Conservation (phyloP, 2,113 vertebrate genomes). For the Cricetomys ansorgei region DNA sequence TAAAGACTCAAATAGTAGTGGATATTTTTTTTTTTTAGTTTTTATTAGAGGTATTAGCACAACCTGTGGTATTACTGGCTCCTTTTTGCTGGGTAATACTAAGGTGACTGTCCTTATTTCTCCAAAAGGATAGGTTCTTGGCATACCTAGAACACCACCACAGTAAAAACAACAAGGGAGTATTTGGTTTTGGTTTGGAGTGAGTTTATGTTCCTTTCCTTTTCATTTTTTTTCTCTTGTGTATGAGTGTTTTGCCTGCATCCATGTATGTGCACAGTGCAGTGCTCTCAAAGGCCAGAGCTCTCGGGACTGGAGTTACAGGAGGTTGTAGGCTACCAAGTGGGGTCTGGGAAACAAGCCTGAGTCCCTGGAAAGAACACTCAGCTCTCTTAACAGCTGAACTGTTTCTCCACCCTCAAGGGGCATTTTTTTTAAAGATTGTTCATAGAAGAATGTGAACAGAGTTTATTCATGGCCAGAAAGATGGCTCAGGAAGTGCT, state of each 20-base stretch:
- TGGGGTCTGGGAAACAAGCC: not conserved
- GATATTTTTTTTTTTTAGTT: constrained; percentile 41
- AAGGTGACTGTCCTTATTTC: not conserved
- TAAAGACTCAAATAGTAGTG: not conserved
- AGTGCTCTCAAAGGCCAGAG: not conserved
- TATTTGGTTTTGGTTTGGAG: not conserved
- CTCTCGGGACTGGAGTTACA: not conserved
- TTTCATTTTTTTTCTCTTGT: not conserved
- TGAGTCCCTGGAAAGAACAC: not conserved
- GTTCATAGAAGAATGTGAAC: not conserved
- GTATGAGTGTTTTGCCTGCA: not conserved
- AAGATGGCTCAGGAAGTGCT: not conserved
- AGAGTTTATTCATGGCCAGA: not conserved
- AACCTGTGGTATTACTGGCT: not conserved
- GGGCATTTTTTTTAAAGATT: not conserved
- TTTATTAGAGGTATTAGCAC: constrained; percentile 40
- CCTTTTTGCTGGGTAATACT: constrained; percentile 33
- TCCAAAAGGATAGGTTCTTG: constrained; percentile 6
- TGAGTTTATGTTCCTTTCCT: not conserved
- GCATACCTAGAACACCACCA: not conserved
- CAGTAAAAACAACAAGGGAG: not conserved
- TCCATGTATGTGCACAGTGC: not conserved
- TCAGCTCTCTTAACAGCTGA: not conserved
- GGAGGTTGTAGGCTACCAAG: not conserved
- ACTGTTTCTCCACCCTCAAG: not conserved